A percentile compares a stretch with the other conserved stretches of the same genome.
phyloP scores from a whole-genome alignment of 2,113 vertebrate genomes.

The Hemibagrus wyckioides region DNA sequence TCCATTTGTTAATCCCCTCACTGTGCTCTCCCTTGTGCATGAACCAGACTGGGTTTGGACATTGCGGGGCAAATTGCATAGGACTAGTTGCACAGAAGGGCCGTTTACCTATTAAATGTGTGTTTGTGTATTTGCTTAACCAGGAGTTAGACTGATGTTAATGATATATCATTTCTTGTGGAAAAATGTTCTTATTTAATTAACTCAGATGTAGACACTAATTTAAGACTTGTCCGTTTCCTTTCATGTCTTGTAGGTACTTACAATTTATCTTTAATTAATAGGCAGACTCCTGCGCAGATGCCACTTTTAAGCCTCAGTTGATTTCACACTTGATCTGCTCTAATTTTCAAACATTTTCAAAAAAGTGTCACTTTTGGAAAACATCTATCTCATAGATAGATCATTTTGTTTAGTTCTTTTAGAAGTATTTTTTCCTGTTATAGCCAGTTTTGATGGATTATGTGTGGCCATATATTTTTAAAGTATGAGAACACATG shows the following conservation, averaged over 20 bases:
- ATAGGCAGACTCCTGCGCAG: background rate
- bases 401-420: background rate
- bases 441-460: background rate
- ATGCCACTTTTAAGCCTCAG: conserved; percentile 20
- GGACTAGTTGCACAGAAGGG: background rate
- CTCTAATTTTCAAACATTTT: background rate
- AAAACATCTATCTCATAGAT: background rate
- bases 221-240: background rate
- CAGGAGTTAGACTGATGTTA: conserved; percentile 30
- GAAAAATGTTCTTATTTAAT: conserved; percentile 19
- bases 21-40: conserved; percentile 18
- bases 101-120: background rate
- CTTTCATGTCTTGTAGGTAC: conserved; percentile 20
- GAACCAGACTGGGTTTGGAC: background rate
- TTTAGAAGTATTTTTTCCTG: background rate
- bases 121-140: conserved; percentile 26
- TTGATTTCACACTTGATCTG: conserved; percentile 25
- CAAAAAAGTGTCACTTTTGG: background rate
- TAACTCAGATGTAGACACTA: background rate
- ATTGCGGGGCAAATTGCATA: background rate
- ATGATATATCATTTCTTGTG: conserved; percentile 13
- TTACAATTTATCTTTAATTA: conserved; percentile 18
- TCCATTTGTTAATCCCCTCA: conserved; percentile 31
- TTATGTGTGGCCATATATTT: background rate
- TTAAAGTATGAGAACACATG: background rate